phyloP scores from a whole-genome alignment of 1,140 invertebrate genomes.

The Phthorimaea operculella region DNA sequence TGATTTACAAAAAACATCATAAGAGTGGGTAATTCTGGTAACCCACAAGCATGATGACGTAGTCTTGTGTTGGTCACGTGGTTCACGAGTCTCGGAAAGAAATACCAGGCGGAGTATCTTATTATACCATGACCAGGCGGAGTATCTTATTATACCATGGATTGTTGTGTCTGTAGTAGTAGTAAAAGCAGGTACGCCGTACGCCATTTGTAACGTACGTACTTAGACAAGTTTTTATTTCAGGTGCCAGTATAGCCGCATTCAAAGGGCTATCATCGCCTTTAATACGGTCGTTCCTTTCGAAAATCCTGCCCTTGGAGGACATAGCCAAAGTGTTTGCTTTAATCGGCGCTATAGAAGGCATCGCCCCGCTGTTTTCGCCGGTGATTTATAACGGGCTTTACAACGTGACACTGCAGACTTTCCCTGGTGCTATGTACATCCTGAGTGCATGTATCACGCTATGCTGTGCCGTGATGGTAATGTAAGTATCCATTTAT shows the following conservation, averaged over 20 bases:
- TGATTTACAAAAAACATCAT: too few species aligned
- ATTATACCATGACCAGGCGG: too few species aligned
- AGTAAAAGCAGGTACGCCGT: background rate
- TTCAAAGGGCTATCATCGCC: slow-evolving; percentile 71
- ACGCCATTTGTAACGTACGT: too few species aligned
- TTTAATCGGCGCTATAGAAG: slow-evolving; percentile 72
- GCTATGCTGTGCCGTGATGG: slow-evolving; percentile 45
- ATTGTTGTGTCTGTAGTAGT: background rate
- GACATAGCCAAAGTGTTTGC: slow-evolving; percentile 77
- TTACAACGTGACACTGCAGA: slow-evolving; percentile 68
- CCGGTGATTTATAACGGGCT: slow-evolving; percentile 72
- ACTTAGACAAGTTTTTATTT: too few species aligned
- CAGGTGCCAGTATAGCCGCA: slow-evolving; percentile 63
- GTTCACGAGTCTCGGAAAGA: too few species aligned
- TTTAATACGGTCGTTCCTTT: slow-evolving; percentile 73
- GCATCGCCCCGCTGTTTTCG: slow-evolving; percentile 70
- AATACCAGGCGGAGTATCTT: too few species aligned
- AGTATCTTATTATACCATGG: too few species aligned
- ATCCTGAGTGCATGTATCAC: slow-evolving; percentile 64
- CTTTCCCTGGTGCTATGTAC: slow-evolving; percentile 69
- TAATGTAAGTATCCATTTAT: slow-evolving; percentile 65
- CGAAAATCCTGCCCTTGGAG: slow-evolving; percentile 72
- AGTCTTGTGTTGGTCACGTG: too few species aligned
- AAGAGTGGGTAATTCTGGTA: too few species aligned
- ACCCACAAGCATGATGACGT: too few species aligned